Percentiles rank a stretch among this genome's conserved stretches.
Conservation (phyloP, 1,140 invertebrate genomes). For the Proctacanthus coquilletti region DNA sequence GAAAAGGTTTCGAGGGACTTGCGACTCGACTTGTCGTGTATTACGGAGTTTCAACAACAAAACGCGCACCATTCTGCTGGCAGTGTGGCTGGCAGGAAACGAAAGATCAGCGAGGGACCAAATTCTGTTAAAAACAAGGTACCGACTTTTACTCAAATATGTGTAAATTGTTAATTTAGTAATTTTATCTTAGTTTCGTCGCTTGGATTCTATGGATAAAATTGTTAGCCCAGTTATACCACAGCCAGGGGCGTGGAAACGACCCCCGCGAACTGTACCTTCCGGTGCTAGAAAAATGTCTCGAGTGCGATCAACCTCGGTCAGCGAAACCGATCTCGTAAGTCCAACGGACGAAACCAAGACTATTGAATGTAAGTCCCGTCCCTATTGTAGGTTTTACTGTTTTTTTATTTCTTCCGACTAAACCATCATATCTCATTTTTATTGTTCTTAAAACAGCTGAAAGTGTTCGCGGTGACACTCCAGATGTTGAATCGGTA, state of each 20-base stretch:
- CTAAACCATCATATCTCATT: background rate
- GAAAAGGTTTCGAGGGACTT: constrained; percentile 15
- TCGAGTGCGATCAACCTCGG: constrained; percentile 22
- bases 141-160: constrained; percentile 4
- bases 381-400: constrained; percentile 14
- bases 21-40: constrained; percentile 18
- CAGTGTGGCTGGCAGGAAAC: constrained; percentile 28
- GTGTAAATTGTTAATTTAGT: constrained; percentile 1
- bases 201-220: constrained; percentile 61
- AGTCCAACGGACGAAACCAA: constrained; percentile 20
- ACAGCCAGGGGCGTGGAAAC: constrained; percentile 67
- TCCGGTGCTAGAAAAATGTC: constrained; percentile 22
- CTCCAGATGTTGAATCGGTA: constrained; percentile 2
- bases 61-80: constrained; percentile 10
- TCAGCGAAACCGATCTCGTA: constrained; percentile 21
- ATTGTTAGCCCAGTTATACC: constrained; percentile 86
- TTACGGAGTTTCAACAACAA: constrained; percentile 2
- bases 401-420: background rate
- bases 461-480: constrained; percentile 1
- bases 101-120: constrained; percentile 32
- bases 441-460: no score
- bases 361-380: constrained; percentile 3
- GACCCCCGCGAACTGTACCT: constrained; percentile 22
- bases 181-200: constrained; percentile 34
- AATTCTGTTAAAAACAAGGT: constrained; percentile 28